These are phyloP conservation scores for Poeciliopsis turneri DNA, from an alignment of 2,797 vertebrate genomes.

Conservation along the genomic window DNA sequence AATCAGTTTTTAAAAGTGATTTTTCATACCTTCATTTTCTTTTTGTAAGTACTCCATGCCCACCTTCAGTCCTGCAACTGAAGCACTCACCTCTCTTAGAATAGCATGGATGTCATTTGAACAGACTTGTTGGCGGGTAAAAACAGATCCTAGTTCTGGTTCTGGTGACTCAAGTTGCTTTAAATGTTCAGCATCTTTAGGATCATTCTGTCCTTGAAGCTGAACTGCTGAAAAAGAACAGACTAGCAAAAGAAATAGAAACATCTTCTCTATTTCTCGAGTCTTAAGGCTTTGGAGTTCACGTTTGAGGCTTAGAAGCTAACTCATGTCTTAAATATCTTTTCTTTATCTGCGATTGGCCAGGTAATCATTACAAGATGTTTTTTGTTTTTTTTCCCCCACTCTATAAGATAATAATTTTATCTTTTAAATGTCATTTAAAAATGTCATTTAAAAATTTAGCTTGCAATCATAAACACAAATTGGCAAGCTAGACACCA, in stretches of 20 bases:
- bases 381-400: neutral
- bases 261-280: neutral
- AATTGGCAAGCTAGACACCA: neutral
- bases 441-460: neutral
- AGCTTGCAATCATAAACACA: neutral
- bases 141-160: neutral
- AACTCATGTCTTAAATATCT: neutral
- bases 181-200: neutral
- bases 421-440: neutral
- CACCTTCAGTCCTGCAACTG: neutral
- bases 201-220: neutral
- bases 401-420: neutral
- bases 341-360: neutral
- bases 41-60: constrained; percentile 4
- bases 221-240: neutral
- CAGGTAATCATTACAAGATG: neutral
- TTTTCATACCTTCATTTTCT: constrained; percentile 10
- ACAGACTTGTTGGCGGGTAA: neutral
- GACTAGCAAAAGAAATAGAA: neutral
- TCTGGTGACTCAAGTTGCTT: neutral
- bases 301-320: neutral
- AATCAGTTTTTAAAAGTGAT: neutral
- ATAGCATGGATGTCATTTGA: constrained; percentile 11
- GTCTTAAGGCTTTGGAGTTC: neutral
- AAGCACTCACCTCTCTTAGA: constrained; percentile 6